Evolutionary conservation across 2,888 invertebrate genomes (phyloP).

Genomic region (Rutpela maculata): DNA sequence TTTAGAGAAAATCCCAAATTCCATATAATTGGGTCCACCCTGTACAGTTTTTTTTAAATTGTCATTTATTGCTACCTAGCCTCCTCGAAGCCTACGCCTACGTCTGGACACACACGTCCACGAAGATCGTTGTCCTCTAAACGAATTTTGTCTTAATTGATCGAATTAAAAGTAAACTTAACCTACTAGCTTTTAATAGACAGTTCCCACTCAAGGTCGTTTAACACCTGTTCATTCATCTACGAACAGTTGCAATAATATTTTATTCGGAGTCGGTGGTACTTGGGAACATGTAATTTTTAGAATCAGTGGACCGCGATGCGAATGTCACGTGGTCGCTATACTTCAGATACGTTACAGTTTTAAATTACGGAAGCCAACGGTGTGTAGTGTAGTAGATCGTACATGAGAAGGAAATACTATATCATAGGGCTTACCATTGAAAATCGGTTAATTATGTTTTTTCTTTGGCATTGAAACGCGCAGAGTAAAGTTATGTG

Average conservation of each 20-base stretch:
- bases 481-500: background rate
- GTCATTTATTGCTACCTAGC: background rate
- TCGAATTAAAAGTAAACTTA: slow-evolving; percentile 15
- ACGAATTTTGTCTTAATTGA: background rate
- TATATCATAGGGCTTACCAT: background rate
- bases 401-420: slow-evolving; percentile 15
- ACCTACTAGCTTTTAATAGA: background rate
- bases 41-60: too few relatives aligned
- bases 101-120: background rate
- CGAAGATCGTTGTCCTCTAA: slow-evolving; percentile 10
- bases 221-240: slow-evolving; percentile 28
- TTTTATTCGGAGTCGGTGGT: slow-evolving; percentile 12
- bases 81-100: background rate
- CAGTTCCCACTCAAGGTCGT: slow-evolving; percentile 24
- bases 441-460: background rate
- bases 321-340: background rate
- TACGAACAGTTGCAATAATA: slow-evolving; percentile 4
- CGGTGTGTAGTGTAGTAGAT: background rate
- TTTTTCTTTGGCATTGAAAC: slow-evolving; percentile 1
- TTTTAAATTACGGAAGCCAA: slow-evolving; percentile 31
- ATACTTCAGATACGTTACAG: slow-evolving; percentile 23
- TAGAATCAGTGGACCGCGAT: slow-evolving; percentile 11
- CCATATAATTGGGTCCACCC: too few relatives aligned
- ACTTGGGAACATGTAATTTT: slow-evolving; percentile 13
- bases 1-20: too few relatives aligned